Conservation (phyloP, 2,797 vertebrate species). For the Vultur gryphus region DNA sequence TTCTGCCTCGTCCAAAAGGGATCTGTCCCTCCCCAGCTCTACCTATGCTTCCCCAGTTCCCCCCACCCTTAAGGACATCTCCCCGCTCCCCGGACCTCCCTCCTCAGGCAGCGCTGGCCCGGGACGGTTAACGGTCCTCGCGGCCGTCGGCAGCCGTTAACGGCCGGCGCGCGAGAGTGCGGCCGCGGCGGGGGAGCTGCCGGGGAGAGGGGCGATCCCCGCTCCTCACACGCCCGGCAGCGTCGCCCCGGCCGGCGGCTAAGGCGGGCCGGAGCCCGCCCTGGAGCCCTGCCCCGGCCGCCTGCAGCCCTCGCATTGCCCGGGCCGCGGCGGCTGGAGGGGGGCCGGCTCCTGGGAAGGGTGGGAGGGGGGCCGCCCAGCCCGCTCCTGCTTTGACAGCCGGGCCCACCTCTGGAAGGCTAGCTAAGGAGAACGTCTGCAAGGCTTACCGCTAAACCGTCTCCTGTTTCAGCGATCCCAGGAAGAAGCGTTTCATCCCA, state of each 20-base stretch:
- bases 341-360: too few species aligned
- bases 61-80: neutral
- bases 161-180: neutral
- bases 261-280: too few species aligned
- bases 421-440: neutral
- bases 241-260: neutral
- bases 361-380: neutral
- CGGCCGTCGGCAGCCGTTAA: neutral
- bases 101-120: neutral
- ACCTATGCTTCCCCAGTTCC: neutral
- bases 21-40: neutral
- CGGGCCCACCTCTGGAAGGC: too few species aligned
- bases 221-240: neutral
- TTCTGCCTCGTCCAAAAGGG: neutral
- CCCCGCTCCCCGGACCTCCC: too few species aligned
- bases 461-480: accelerated
- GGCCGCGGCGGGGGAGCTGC: neutral
- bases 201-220: too few species aligned
- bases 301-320: neutral
- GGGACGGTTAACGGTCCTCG: neutral
- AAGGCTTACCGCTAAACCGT: neutral
- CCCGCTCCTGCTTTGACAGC: neutral
- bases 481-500: neutral
- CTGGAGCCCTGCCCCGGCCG: too few species aligned
- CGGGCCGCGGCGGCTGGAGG: neutral